A percentile compares a stretch with the other conserved stretches of the same genome.
phyloP scores from a whole-genome alignment of 92 coral and sea anemone genomes.

The Siderastrea siderea region DNA sequence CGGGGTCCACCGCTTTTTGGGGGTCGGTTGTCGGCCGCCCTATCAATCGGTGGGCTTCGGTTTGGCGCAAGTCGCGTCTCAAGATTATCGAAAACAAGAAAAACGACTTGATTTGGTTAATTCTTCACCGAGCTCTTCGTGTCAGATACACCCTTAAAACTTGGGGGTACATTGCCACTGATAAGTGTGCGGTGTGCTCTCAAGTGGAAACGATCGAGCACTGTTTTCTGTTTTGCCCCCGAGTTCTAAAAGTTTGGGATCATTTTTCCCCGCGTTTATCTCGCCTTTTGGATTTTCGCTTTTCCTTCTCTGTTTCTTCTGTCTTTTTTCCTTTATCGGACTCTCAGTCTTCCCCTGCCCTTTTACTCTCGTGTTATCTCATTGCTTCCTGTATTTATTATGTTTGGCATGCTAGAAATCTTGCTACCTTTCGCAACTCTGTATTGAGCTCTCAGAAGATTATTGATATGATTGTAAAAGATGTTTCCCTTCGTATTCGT shows the following conservation, averaged over 20 bases:
- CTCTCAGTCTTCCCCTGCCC: neutral
- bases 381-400: neutral
- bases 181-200: conserved; percentile 30
- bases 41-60: too few relatives aligned
- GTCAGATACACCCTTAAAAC: conserved; percentile 13
- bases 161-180: conserved; percentile 1
- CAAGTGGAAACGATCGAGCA: neutral
- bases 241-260: conserved; percentile 13
- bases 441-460: neutral
- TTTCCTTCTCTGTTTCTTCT: neutral
- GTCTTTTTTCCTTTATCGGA: neutral
- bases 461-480: neutral
- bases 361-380: neutral
- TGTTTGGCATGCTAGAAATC: neutral
- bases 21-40: neutral
- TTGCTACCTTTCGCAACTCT: neutral
- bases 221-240: conserved; percentile 30
- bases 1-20: conserved; percentile 12
- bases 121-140: neutral
- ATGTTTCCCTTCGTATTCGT: neutral
- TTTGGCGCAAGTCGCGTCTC: neutral
- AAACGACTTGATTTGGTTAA: conserved; percentile 9
- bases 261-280: neutral
- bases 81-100: neutral
- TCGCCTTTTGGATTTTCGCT: neutral